phyloP scores from a whole-genome alignment of 2,113 vertebrate species.

The Coracopsis vasa region DNA sequence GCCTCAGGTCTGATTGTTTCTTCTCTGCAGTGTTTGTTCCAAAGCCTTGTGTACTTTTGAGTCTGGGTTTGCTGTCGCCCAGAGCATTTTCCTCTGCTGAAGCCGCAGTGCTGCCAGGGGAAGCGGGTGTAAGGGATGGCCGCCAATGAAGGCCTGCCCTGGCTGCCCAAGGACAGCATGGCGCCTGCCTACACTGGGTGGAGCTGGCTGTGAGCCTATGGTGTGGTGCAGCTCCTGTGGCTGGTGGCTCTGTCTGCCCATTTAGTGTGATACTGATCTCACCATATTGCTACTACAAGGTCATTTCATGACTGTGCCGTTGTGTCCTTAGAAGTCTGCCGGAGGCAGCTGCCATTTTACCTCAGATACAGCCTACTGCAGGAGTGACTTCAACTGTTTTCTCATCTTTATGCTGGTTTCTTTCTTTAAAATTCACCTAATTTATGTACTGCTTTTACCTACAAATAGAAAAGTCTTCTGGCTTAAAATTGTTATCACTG shows the following conservation, averaged over 20 bases:
- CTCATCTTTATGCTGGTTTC: not conserved
- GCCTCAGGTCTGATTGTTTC: not conserved
- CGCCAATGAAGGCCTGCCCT: too few species aligned
- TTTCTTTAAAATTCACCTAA: not conserved
- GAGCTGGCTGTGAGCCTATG: rapidly evolving
- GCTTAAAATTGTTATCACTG: not conserved
- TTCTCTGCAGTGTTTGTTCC: not conserved
- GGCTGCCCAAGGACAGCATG: not conserved
- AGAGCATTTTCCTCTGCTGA: not conserved
- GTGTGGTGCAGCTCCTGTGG: not conserved
- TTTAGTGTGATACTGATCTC: not conserved
- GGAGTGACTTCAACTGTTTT: not conserved
- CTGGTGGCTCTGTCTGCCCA: not conserved
- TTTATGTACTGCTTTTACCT: not conserved
- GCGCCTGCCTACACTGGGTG: rapidly evolving
- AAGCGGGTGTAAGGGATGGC: rapidly evolving
- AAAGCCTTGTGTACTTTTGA: not conserved
- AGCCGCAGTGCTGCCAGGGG: not conserved
- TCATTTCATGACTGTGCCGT: not conserved
- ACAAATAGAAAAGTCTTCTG: not conserved
- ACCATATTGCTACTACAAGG: not conserved
- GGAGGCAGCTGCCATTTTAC: not conserved
- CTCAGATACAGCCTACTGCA: not conserved
- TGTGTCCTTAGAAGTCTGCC: not conserved
- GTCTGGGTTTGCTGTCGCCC: not conserved